A percentile compares a stretch with the other conserved stretches of the same genome.
Evolutionary conservation across 2,888 invertebrate genomes (phyloP).

Genomic region (Choreutis nemorana): DNA sequence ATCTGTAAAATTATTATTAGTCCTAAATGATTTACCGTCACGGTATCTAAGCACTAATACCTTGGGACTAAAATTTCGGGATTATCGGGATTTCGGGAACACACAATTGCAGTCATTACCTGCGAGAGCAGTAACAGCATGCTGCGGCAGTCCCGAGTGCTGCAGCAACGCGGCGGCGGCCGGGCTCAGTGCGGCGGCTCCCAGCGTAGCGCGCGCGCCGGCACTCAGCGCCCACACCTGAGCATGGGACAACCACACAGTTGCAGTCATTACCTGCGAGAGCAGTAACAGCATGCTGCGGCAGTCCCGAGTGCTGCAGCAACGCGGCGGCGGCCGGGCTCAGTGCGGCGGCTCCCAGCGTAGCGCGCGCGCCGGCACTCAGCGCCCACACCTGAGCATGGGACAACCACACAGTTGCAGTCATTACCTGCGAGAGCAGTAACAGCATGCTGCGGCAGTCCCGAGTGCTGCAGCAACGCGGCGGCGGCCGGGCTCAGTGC

Average conservation of each 20-base stretch:
- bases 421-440: slow-evolving; percentile 67
- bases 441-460: slow-evolving; percentile 71
- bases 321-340: slow-evolving; percentile 80
- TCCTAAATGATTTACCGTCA: too few relatives aligned
- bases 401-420: too few relatives aligned
- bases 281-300: slow-evolving; percentile 68
- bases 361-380: slow-evolving; percentile 61
- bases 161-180: slow-evolving; percentile 78
- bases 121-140: slow-evolving; percentile 70
- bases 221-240: too few relatives aligned
- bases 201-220: slow-evolving; percentile 70
- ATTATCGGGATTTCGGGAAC: too few relatives aligned
- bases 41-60: too few relatives aligned
- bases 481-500: slow-evolving; percentile 83
- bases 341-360: slow-evolving; percentile 81
- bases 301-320: slow-evolving; percentile 79
- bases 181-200: slow-evolving; percentile 82
- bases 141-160: slow-evolving; percentile 75
- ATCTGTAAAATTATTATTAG: too few relatives aligned
- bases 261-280: too few relatives aligned
- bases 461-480: slow-evolving; percentile 78
- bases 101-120: too few relatives aligned
- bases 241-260: too few relatives aligned
- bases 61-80: too few relatives aligned
- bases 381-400: too few relatives aligned